These are phyloP conservation scores for Progne subis DNA, from an alignment of 2,113 vertebrate species.

Conservation along the genomic window DNA sequence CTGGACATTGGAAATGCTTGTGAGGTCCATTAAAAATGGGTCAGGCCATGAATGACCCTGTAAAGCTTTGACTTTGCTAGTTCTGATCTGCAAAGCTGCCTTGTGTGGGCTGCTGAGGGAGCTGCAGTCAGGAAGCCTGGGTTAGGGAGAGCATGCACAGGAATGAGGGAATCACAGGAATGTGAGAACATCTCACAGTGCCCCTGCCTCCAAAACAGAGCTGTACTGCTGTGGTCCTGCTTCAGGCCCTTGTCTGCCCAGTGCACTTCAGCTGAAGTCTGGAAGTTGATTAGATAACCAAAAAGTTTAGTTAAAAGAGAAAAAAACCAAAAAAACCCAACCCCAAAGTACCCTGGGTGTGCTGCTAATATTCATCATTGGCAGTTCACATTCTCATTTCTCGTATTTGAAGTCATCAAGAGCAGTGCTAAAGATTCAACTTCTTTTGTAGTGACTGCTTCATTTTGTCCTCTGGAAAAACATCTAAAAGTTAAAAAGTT, in stretches of 20 bases:
- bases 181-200: neutral
- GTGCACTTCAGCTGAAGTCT: neutral
- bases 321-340: neutral
- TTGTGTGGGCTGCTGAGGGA: neutral
- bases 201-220: neutral
- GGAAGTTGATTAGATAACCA: neutral
- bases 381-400: neutral
- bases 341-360: neutral
- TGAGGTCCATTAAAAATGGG: neutral
- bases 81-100: neutral
- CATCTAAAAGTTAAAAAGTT: neutral
- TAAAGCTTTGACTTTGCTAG: neutral
- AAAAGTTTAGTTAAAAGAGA: neutral
- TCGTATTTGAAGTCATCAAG: neutral
- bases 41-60: neutral
- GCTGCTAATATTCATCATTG: neutral
- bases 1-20: neutral
- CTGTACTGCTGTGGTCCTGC: neutral
- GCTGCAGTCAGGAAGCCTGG: neutral
- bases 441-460: neutral
- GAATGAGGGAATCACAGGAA: neutral
- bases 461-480: neutral
- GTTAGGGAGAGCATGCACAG: neutral
- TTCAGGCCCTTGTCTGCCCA: neutral
- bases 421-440: neutral